Evolutionary conservation across 1,140 invertebrate species (phyloP), one percentile per base, ranked within the genome.

Genomic region (Leptonema lineaticorne): DNA sequence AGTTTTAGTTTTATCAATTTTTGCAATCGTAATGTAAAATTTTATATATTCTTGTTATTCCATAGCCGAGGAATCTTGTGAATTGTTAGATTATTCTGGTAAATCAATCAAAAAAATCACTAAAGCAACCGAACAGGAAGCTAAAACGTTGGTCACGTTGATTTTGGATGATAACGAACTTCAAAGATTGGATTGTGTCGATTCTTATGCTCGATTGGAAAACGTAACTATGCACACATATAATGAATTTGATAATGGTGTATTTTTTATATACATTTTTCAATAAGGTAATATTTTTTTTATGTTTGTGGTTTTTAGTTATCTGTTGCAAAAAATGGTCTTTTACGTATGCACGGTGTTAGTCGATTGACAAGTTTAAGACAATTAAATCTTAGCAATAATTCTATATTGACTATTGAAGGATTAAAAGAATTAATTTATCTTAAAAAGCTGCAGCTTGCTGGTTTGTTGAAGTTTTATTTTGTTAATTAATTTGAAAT

Each of bases 131-230:
- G 78, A 83, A 59, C 85, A 88, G 57, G 87, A 89, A 76, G 78
- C 85, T 24, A 84, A 86, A 73, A 84, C 87, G 64, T 85, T 91
- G 69, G 88, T 87, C 48, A 89, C 88, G 69, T 81, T 96, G 56
- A 89, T 94, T 70, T 82, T 93, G 27, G 92, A 95, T 78, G 90
- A 94, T 74, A 96, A 96, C 84, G 90, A 91, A 74, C 80, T 96
- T 58, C 90, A 92, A 74, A 88, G 91, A 72, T 85, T 95, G 66
- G 93, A 95, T 78, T 92, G 93, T 81, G 85, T 96, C 69, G 92
- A 95, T 74, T 88, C 88, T 53, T 95, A 90, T 78, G 83, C 82
- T 30, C 87, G 88, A 76, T 84, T 95, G 28, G 90, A 90, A 82
- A 93, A 92, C 85, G 92, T 94, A 83, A 79, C 72, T 68, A 20